These are phyloP conservation scores for Dasyprocta punctata DNA, from an alignment of 2,113 vertebrate genomes.

Conservation along the genomic window DNA sequence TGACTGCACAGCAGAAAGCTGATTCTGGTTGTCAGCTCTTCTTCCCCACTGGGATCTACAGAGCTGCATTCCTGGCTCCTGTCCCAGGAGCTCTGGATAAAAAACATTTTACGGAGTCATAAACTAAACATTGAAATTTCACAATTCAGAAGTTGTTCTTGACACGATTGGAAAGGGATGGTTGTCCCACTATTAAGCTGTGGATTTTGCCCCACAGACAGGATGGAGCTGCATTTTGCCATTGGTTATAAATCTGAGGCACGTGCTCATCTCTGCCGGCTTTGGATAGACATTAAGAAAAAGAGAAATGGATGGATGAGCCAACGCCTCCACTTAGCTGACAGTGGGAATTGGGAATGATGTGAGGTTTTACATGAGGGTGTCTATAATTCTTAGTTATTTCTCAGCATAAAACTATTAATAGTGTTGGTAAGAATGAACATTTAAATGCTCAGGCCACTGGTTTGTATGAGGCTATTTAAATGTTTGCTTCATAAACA, in stretches of 20 bases:
- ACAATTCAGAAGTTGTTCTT: background rate
- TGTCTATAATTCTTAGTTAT: conserved; percentile 71
- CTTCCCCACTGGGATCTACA: background rate
- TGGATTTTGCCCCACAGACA: conserved; percentile 66
- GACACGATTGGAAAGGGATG: background rate
- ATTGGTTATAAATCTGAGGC: conserved; percentile 68
- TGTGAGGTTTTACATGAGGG: conserved; percentile 49
- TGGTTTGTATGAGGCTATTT: conserved; percentile 49
- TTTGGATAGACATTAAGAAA: conserved; percentile 45
- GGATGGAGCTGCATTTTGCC: conserved; percentile 59
- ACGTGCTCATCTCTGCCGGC: conserved; percentile 44
- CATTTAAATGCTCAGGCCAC: conserved; percentile 70
- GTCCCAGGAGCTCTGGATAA: background rate
- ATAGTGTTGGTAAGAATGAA: conserved; percentile 77
- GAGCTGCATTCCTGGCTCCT: background rate
- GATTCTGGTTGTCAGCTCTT: background rate
- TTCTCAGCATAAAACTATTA: conserved; percentile 74
- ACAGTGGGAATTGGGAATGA: conserved; percentile 59
- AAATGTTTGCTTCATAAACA: conserved; percentile 61
- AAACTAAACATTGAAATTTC: background rate
- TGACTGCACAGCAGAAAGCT: background rate
- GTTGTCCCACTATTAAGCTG: conserved; percentile 39
- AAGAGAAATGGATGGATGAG: conserved; percentile 35
- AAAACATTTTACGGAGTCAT: background rate
- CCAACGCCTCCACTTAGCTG: background rate